Conservation (phyloP, 2,797 vertebrate species). For the Myripristis jacobus region DNA sequence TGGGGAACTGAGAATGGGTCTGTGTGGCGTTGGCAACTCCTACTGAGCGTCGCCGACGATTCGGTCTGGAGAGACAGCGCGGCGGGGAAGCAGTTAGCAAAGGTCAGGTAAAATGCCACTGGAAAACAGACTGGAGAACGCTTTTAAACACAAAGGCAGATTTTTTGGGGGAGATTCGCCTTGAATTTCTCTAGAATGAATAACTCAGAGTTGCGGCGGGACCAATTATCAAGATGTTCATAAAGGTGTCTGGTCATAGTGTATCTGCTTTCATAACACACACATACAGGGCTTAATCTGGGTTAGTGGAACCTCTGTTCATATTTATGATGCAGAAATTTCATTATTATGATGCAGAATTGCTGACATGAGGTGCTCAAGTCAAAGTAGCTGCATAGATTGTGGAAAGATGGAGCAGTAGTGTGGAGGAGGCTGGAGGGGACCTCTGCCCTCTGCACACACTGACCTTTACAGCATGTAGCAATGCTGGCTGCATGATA, state of each 20-base stretch:
- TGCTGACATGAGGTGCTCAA: neutral
- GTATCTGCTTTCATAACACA: neutral
- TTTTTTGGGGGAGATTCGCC: neutral
- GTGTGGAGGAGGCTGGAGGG: neutral
- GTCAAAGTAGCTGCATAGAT: neutral
- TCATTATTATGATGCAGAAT: neutral
- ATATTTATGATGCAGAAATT: too few relatives aligned
- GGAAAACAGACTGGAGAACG: neutral
- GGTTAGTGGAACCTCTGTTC: neutral
- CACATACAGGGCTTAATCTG: conserved; percentile 16
- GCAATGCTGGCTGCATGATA: conserved; percentile 34
- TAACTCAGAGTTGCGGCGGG: neutral
- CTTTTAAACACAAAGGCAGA: neutral
- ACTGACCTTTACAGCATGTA: conserved; percentile 40
- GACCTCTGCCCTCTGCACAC: conserved; percentile 32
- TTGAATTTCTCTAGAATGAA: conserved; percentile 4
- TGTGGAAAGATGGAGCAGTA: conserved; percentile 5
- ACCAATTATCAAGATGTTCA: neutral
- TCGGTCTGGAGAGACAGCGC: conserved; percentile 78
- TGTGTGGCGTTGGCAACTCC: conserved; percentile 85
- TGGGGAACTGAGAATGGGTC: conserved; percentile 64
- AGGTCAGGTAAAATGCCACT: neutral
- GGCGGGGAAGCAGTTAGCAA: conserved; percentile 21
- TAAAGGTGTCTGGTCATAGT: neutral
- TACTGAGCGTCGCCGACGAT: conserved; percentile 89